These are phyloP conservation scores for Brevimyrus niger DNA, from an alignment of 2,113 vertebrate species.

Conservation along the genomic window DNA sequence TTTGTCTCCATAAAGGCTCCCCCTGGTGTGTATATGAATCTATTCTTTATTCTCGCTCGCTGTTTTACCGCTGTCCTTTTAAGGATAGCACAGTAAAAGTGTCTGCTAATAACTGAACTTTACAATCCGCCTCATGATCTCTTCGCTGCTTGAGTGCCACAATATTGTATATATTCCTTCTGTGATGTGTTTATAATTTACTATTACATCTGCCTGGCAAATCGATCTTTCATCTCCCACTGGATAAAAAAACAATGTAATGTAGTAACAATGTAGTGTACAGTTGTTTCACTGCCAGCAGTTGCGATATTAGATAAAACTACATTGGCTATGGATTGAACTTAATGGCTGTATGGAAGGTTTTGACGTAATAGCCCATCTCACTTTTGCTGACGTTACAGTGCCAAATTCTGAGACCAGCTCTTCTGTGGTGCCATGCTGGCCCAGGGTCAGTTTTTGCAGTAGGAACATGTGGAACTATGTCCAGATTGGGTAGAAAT, in stretches of 20 bases:
- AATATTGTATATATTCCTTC: not conserved
- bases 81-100: not conserved
- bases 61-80: not conserved
- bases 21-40: not conserved
- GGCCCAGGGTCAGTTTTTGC: not conserved
- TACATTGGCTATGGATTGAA: not conserved
- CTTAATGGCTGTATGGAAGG: not conserved
- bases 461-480: not conserved
- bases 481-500: not conserved
- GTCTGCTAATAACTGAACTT: not conserved
- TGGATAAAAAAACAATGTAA: not conserved
- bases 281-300: not conserved
- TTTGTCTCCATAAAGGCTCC: not conserved
- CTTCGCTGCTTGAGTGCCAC: not conserved
- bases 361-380: not conserved
- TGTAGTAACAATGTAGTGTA: too few species aligned
- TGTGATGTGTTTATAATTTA: not conserved
- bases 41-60: not conserved
- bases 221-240: not conserved
- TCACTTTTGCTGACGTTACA: not conserved
- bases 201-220: not conserved
- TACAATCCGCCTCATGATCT: not conserved
- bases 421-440: not conserved
- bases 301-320: not conserved
- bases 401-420: not conserved